Conservation (phyloP, 2,797 vertebrate species). For the Mergus octosetaceus region DNA sequence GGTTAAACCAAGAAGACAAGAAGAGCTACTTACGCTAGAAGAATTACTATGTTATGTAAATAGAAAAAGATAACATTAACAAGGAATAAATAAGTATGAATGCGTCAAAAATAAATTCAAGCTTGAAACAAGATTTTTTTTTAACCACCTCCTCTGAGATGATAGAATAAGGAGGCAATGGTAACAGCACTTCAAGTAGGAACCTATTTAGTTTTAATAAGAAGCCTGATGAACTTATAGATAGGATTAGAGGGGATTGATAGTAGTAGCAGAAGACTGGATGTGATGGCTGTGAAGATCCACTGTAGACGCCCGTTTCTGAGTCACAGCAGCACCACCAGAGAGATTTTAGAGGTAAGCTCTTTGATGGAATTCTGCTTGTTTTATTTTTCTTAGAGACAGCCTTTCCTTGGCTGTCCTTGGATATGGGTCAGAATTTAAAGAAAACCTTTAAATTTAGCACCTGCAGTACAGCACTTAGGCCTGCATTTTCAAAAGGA, state of each 20-base stretch:
- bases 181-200: neutral
- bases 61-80: neutral
- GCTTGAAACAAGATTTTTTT: neutral
- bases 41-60: too few relatives aligned
- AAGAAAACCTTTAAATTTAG: neutral
- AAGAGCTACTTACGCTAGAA: neutral
- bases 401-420: neutral
- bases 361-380: neutral
- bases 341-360: neutral
- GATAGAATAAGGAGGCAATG: neutral
- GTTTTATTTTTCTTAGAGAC: neutral
- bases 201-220: neutral
- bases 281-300: accelerated
- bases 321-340: neutral
- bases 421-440: neutral
- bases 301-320: neutral
- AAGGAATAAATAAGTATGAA: neutral
- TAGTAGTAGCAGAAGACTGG: neutral
- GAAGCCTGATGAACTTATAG: neutral
- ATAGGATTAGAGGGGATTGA: neutral
- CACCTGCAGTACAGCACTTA: neutral
- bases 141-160: neutral
- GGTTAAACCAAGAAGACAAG: neutral
- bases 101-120: neutral
- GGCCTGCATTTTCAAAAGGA: neutral